These are phyloP conservation scores for Parthenolecanium corni DNA, from an alignment of 2,888 invertebrate genomes.

Conservation along the genomic window DNA sequence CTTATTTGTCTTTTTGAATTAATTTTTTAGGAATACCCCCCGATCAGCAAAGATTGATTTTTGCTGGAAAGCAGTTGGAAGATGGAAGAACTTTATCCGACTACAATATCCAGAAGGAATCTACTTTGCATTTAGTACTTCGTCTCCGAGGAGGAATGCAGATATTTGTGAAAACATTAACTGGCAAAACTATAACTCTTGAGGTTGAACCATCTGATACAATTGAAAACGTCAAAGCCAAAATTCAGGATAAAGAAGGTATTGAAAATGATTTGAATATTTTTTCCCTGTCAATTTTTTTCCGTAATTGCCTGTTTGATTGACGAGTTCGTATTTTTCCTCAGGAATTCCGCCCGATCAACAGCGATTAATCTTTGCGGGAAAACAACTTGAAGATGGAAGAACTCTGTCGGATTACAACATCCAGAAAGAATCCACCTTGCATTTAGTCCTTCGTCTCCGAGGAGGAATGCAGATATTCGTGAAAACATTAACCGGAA, in stretches of 20 bases:
- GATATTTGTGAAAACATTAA: conserved; percentile 46
- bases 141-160: conserved; percentile 50
- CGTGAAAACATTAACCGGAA: conserved; percentile 43
- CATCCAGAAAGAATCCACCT: conserved; percentile 50
- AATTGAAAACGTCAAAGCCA: conserved; percentile 50
- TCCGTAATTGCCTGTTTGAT: too few species aligned
- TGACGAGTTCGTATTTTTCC: too few species aligned
- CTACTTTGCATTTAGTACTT: conserved; percentile 43
- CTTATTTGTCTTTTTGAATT: too few species aligned
- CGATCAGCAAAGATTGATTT: conserved; percentile 53
- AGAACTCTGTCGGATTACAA: conserved; percentile 50
- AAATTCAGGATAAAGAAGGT: conserved; percentile 49
- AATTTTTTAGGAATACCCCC: conserved; percentile 42
- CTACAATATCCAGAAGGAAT: conserved; percentile 49
- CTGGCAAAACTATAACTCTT: conserved; percentile 43
- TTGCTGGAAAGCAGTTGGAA: conserved; percentile 58
- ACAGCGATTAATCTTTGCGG: conserved; percentile 49
- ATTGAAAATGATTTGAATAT: too few species aligned
- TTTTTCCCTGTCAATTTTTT: too few species aligned
- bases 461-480: conserved; percentile 46
- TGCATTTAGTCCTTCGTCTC: conserved; percentile 46
- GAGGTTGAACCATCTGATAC: conserved; percentile 49
- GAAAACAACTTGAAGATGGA: conserved; percentile 51
- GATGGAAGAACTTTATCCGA: conserved; percentile 48
- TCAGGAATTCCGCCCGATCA: conserved; percentile 48